Base-by-base conservation (phyloP, 2,113 vertebrate species). In the Prietella phreatophila region DNA sequence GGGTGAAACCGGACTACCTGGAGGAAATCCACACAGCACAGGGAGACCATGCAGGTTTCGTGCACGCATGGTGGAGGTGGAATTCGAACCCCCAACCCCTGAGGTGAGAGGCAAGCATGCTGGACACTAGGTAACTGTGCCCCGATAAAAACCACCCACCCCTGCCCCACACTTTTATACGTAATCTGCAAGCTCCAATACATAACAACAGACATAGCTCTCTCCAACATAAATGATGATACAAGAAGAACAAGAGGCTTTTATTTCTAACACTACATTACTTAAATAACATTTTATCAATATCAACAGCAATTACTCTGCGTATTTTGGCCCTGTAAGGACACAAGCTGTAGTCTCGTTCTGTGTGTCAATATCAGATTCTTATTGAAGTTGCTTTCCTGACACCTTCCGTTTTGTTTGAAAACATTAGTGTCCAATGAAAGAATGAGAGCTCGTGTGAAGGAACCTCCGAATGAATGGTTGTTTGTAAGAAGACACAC, bases 401-500 rank as follows among this genome's bases (percentile, higher is more conserved):
- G 42, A 47, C 42, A 47, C 6, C 42, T 47, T 47, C 36, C 69
- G n/a, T 55, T 55, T 53, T 81, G 61, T 25, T 80, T 50, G 39
- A 79, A 61, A 42, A 19, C 15, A 30, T 30, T 0, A 14, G 25
- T 14, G 10, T 39, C 25, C 42, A 33, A 86, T 39, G 63, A 63
- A 60, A 60, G 20, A 14, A 67, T 25, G n/a, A 60, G 36, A 22
- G 10, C 30, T 19, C 19, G 19, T 27, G 14, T 20, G 55, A 75
- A n/a, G 79, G 65, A 17, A 82, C n/a, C 20, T 8, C 22, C 7
- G 76, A 56, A 56, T 79, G 82, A 86, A 84, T 53, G 84, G 50
- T 20, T 33, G 55, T 22, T 33, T 11, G 61, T 17, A 47, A 42
- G 42, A 89, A 83, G 88, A 89, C 85, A 87, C 90, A 88, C 87